Conservation (phyloP, 64 coral and sea anemone genomes). For the Orbicella faveolata region DNA sequence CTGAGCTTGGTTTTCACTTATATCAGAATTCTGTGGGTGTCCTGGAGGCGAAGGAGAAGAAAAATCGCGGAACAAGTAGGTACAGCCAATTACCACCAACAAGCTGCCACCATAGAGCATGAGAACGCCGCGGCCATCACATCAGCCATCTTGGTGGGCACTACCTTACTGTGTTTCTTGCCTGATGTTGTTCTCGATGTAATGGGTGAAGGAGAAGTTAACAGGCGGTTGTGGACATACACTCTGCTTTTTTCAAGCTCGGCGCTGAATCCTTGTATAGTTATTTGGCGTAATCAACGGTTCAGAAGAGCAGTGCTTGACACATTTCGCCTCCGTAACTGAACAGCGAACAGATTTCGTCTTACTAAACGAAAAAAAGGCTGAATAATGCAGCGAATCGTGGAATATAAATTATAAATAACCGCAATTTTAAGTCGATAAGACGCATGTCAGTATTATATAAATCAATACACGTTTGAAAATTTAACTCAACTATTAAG, state of each 20-base stretch:
- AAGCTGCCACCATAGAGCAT: constrained; percentile 31
- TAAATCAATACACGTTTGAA: background rate
- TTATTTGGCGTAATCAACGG: constrained; percentile 25
- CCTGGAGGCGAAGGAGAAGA: background rate
- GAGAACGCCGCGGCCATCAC: constrained; percentile 18
- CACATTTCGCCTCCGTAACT: background rate
- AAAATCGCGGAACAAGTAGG: constrained; percentile 16
- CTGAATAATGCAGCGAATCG: too few species aligned
- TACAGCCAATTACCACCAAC: background rate
- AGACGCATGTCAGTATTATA: background rate
- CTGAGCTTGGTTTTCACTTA: background rate
- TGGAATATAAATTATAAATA: too few species aligned
- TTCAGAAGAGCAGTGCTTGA: background rate
- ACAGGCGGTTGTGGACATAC: background rate
- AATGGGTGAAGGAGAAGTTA: background rate
- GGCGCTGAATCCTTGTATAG: constrained; percentile 6
- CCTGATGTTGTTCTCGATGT: constrained; percentile 20
- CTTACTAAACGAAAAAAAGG: too few species aligned
- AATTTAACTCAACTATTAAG: background rate
- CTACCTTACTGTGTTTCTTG: background rate
- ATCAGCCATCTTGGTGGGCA: constrained; percentile 20
- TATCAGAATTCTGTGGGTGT: background rate
- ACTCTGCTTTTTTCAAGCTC: constrained; percentile 17
- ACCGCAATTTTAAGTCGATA: background rate
- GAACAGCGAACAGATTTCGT: background rate